phyloP scores from a whole-genome alignment of 1,140 invertebrate species.

The Drosophila punjabiensis region DNA sequence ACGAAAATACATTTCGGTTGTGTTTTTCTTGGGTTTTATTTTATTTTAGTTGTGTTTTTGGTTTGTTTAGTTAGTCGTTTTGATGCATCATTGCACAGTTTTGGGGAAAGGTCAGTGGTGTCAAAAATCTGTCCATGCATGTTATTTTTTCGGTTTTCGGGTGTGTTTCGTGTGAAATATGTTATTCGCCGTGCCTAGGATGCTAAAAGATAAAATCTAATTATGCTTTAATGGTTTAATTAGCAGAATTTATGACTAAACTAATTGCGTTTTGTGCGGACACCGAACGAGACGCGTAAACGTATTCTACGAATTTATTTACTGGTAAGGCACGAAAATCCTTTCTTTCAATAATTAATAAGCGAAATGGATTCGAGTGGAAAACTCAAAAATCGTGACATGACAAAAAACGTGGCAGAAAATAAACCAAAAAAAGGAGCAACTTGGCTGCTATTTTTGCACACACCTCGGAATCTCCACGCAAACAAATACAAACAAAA shows the following conservation, averaged over 20 bases:
- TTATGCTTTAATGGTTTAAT: slow-evolving; percentile 54
- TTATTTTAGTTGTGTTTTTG: slow-evolving; percentile 27
- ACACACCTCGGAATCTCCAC: slow-evolving; percentile 22
- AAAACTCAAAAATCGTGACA: slow-evolving; percentile 75
- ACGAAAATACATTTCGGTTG: slow-evolving; percentile 36
- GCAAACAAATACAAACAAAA: slow-evolving; percentile 3
- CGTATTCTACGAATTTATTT: slow-evolving; percentile 12
- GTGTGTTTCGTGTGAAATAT: slow-evolving; percentile 39
- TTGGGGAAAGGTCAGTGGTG: slow-evolving; percentile 58
- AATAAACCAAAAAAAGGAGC: slow-evolving; percentile 50
- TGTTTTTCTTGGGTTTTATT: slow-evolving; percentile 30
- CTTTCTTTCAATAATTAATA: slow-evolving; percentile 63
- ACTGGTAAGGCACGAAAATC: slow-evolving; percentile 14
- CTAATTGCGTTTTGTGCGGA: slow-evolving; percentile 36
- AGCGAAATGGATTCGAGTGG: slow-evolving; percentile 60
- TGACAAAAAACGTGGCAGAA: slow-evolving; percentile 25
- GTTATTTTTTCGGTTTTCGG: slow-evolving; percentile 22
- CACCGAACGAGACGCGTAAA: background rate
- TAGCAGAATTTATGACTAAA: slow-evolving; percentile 43
- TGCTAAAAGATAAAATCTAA: slow-evolving; percentile 32
- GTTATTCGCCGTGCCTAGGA: slow-evolving; percentile 15
- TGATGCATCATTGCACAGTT: slow-evolving; percentile 49
- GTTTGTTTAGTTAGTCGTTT: slow-evolving; percentile 29
- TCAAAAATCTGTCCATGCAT: slow-evolving; percentile 11
- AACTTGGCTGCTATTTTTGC: slow-evolving; percentile 68